Evolutionary conservation across 2,113 vertebrate species (phyloP).

Genomic region (Eira barbara): DNA sequence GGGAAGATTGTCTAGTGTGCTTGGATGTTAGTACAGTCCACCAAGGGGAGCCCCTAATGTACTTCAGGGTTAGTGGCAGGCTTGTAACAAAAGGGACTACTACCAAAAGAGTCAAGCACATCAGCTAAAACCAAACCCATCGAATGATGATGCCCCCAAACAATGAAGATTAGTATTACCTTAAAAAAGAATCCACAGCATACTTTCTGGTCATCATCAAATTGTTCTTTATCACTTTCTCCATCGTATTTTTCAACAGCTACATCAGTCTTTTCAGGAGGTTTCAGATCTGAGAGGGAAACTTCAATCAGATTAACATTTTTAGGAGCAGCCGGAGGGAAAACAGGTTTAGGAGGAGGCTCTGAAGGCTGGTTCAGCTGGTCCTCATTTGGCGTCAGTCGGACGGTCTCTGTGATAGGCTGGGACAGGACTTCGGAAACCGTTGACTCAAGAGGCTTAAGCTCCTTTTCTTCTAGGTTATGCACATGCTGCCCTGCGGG

Average conservation of each 20-base stretch:
- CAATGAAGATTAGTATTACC: conserved; percentile 79
- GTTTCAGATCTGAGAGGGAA: conserved; percentile 91
- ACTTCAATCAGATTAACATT: conserved; percentile 93
- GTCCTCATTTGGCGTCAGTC: conserved; percentile 88
- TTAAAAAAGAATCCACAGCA: conserved; percentile 98
- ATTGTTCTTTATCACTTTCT: conserved; percentile 85
- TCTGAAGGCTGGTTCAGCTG: conserved; percentile 75
- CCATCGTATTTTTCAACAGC: conserved; percentile 85
- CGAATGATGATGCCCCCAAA: neutral
- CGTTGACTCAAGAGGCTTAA: conserved; percentile 85
- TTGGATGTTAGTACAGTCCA: neutral
- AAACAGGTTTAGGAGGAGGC: neutral
- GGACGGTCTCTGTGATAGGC: conserved; percentile 88
- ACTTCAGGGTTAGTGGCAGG: neutral
- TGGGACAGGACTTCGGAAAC: conserved; percentile 93
- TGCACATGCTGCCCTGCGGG: conserved; percentile 50
- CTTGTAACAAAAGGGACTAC: neutral
- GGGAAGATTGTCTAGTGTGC: neutral
- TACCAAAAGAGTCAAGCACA: neutral
- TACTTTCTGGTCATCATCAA: conserved; percentile 92
- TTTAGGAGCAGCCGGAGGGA: conserved; percentile 83
- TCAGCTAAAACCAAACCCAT: neutral
- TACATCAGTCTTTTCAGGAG: conserved; percentile 84
- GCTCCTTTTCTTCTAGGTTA: conserved; percentile 73
- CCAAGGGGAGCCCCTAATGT: neutral